phyloP scores from a whole-genome alignment of 2,888 invertebrate genomes.

The Synanthedon andrenaeformis region DNA sequence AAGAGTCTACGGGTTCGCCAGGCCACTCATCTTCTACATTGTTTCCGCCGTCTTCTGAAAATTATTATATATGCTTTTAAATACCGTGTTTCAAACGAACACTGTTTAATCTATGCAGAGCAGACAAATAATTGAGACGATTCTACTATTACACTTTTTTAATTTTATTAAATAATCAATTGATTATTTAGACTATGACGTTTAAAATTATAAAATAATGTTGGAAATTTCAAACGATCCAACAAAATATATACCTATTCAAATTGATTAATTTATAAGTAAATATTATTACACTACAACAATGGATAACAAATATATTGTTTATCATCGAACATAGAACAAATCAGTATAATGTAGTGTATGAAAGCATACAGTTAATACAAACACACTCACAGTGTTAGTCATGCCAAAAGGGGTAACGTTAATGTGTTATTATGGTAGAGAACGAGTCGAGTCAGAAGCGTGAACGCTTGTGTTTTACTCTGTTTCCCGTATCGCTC shows the following conservation, averaged over 20 bases:
- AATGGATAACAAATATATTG: too few relatives aligned
- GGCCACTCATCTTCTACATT: conserved; percentile 57
- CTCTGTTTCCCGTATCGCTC: conserved; percentile 54
- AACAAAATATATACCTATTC: too few relatives aligned
- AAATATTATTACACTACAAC: too few relatives aligned
- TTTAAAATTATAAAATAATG: too few relatives aligned
- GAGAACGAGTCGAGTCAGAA: conserved; percentile 33
- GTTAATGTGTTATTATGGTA: conserved; percentile 8
- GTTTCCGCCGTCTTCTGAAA: conserved; percentile 56
- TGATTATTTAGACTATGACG: too few relatives aligned
- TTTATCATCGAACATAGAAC: too few relatives aligned
- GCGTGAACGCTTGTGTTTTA: conserved; percentile 24
- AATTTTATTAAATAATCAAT: too few relatives aligned
- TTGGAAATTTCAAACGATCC: too few relatives aligned
- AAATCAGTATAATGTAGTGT: too few relatives aligned
- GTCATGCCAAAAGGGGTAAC: conserved; percentile 25
- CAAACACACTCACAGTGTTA: conserved; percentile 48
- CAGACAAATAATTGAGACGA: neutral
- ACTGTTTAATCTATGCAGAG: too few relatives aligned
- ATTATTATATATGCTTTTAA: neutral
- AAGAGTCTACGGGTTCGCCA: conserved; percentile 69
- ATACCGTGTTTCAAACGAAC: neutral
- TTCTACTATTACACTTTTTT: neutral
- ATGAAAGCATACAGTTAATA: too few relatives aligned
- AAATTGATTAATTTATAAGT: too few relatives aligned